Base-by-base conservation (phyloP, 64 coral and sea anemone genomes). In the Porites lutea region DNA sequence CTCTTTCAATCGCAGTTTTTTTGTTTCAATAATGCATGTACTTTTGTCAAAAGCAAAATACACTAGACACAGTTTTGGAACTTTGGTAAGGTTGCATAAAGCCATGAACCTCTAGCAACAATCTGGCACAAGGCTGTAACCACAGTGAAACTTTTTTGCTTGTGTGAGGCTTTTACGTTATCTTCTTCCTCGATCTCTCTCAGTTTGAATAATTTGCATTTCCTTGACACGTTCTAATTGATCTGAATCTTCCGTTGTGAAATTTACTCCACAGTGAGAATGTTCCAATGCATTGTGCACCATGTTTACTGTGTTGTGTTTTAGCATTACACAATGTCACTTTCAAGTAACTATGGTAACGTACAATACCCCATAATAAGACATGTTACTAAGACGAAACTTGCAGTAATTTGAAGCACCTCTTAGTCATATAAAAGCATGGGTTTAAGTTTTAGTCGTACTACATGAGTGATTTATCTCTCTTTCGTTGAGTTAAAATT, bases 11-110 rank as follows among this genome's bases (percentile, higher is more conserved):
- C 72, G 12, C 11, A 88, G 0, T 48, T 88, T 88, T 65, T 88
- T 88, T 20, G 87, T 88, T 64, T 88, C 72, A 10, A 88, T 60
- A 8, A 88, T 44, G 20, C 87, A 88, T 20, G 87, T 77, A 88
- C 21, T 88, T 77, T 88, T 88, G 43, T 88, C 87, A 62, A 62
- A 12, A 62, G 9, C 57, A 77, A 88, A 88, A 62, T 88, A 88
- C 69, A 88, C 11, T 37, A 88, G 87, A 64, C 87, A 88, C 58
- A 88, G 57, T 62, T 88, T 77, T 76, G 87, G 59, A 76, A 88
- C 72, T 64, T 88, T 78, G 10, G 16, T 79, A 6, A 79, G 50
- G 50, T 21, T 79, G 50, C 76, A 51, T 55, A 79, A 79, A 55
- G 76, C 76, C 76, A 79, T 65, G 8, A 13, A 65, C 1, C 1